phyloP scores from a whole-genome alignment of 1,140 invertebrate genomes.

The Helicorthomorpha holstii region DNA sequence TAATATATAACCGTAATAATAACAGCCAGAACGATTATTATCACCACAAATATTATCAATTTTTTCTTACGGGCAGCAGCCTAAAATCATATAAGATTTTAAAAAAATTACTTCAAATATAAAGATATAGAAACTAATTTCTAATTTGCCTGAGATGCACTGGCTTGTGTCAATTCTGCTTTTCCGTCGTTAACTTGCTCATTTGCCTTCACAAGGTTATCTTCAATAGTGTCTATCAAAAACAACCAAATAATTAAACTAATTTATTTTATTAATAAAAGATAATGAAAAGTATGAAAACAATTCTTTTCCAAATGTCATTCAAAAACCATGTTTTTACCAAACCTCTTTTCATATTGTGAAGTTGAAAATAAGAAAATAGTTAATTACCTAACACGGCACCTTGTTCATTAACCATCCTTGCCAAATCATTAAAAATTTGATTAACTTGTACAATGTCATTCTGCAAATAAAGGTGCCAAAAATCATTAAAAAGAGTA shows the following conservation, averaged over 20 bases:
- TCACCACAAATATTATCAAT: conserved; percentile 48
- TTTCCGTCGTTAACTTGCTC: conserved; percentile 67
- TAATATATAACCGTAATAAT: conserved; percentile 54
- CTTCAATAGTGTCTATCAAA: conserved; percentile 92
- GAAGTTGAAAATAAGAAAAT: no score
- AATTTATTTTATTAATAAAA: no score
- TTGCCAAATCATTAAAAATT: conserved; percentile 94
- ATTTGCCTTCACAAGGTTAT: conserved; percentile 77
- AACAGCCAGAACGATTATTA: conserved; percentile 44
- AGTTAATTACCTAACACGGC: conserved; percentile 60
- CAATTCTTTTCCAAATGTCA: no score
- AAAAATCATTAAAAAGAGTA: neutral
- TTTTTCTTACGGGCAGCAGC: conserved; percentile 76
- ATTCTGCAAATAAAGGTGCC: conserved; percentile 47
- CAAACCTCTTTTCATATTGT: no score
- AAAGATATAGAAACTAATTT: neutral
- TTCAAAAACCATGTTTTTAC: neutral
- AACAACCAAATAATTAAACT: no score
- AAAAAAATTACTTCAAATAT: conserved; percentile 8
- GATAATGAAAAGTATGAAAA: no score
- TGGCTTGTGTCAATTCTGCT: conserved; percentile 60
- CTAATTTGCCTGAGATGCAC: conserved; percentile 47
- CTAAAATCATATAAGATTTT: conserved; percentile 33
- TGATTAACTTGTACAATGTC: conserved; percentile 93
- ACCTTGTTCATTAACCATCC: conserved; percentile 94